These are phyloP conservation scores for Corydoras maculifer DNA, from an alignment of 2,113 vertebrate species.

Conservation along the genomic window DNA sequence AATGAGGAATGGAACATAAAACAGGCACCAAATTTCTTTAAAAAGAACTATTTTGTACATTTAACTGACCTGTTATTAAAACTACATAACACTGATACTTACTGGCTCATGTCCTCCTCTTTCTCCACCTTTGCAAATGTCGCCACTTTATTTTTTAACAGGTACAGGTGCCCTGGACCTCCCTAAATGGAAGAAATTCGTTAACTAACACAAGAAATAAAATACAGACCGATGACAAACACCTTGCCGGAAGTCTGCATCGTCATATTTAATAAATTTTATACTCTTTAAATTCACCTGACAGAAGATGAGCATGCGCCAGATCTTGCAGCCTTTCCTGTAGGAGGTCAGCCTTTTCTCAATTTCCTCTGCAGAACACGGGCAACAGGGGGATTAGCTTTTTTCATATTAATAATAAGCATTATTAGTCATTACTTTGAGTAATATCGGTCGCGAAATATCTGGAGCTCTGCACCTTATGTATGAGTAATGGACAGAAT, in stretches of 20 bases:
- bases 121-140: conserved; percentile 98
- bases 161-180: conserved; percentile 89
- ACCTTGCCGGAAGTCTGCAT: background rate
- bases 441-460: no score
- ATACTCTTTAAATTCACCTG: conserved; percentile 67
- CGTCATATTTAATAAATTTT: background rate
- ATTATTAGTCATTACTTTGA: background rate
- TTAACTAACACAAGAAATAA: no score
- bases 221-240: no score
- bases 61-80: no score
- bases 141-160: conserved; percentile 97
- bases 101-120: conserved; percentile 97
- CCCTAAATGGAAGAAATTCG: conserved; percentile 62
- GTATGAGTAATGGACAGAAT: no score
- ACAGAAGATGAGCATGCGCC: conserved; percentile 98
- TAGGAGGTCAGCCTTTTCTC: conserved; percentile 93
- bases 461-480: no score
- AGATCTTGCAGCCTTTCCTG: conserved; percentile 88
- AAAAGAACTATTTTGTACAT: no score
- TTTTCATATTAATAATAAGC: no score
- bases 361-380: conserved; percentile 77
- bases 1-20: background rate
- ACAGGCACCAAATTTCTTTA: no score
- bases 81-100: conserved; percentile 54
- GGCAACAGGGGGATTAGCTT: background rate